A percentile compares a stretch with the other conserved stretches of the same genome.
Evolutionary conservation across 2,113 vertebrate genomes (phyloP).

Genomic region (Callorhinus ursinus): DNA sequence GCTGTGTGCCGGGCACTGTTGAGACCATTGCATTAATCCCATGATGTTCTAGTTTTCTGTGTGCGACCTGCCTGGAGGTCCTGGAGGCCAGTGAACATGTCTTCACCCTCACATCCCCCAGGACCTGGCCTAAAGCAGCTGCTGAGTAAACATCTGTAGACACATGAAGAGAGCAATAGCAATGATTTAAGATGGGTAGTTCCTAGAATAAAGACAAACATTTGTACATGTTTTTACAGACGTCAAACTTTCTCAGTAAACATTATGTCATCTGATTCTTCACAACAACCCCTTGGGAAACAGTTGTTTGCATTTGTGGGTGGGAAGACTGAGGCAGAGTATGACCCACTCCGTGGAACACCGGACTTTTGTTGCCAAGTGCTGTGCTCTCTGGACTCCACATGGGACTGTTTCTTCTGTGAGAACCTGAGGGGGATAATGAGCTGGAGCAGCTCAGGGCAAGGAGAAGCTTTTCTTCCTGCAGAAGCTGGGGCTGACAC

Average conservation of each 20-base stretch:
- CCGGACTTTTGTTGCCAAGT: not conserved
- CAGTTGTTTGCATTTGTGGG: not conserved
- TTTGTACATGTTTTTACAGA: not conserved
- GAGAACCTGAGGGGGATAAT: not conserved
- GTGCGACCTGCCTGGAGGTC: not conserved
- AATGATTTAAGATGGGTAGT: not conserved
- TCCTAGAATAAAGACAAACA: constrained; percentile 47
- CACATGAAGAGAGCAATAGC: not conserved
- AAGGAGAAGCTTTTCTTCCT: not conserved
- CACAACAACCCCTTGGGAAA: not conserved
- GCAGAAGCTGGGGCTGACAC: not conserved
- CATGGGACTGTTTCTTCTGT: not conserved
- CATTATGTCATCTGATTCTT: not conserved
- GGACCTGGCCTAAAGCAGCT: not conserved
- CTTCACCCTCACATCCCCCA: not conserved
- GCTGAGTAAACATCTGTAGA: not conserved
- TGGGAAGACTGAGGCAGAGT: not conserved
- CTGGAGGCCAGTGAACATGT: not conserved
- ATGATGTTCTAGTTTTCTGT: rapidly evolving
- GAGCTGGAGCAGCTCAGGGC: not conserved
- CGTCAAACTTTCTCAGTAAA: not conserved
- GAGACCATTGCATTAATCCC: not conserved
- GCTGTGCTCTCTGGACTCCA: not conserved
- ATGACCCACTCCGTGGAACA: not conserved
- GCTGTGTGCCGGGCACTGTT: not conserved